Percentiles rank a stretch among this genome's conserved stretches.
Evolutionary conservation across 2,113 vertebrate species (phyloP).

Genomic region (Machaerirhynchus nigripectus): DNA sequence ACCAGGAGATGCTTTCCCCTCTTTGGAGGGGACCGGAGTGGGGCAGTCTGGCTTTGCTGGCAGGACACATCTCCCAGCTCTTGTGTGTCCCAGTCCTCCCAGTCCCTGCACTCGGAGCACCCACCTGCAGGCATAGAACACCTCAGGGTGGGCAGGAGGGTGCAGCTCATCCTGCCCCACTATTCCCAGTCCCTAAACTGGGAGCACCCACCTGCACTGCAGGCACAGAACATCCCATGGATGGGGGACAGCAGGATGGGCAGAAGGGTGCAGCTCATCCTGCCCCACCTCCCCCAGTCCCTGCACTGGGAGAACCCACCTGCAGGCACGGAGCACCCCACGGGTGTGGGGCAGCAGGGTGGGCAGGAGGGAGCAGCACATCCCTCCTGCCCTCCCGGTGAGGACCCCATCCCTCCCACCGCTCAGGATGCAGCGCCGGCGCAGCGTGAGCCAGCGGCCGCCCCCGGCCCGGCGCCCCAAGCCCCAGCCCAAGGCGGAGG

Average conservation of each 20-base stretch:
- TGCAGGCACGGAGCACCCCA: not conserved
- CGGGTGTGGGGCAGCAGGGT: accelerated
- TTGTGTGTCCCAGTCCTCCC: not conserved
- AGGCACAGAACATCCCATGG: not conserved
- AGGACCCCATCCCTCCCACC: accelerated
- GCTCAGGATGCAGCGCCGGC: constrained; percentile 84
- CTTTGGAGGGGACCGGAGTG: not conserved
- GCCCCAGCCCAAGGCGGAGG: constrained; percentile 68
- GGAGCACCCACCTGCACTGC: not conserved
- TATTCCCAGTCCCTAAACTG: not conserved
- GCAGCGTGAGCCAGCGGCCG: constrained; percentile 81
- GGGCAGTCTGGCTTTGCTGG: too few species aligned
- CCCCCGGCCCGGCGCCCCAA: constrained; percentile 82
- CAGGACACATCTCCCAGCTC: not conserved
- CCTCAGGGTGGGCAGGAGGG: accelerated
- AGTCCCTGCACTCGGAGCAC: not conserved
- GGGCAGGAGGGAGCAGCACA: not conserved
- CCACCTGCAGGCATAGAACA: not conserved
- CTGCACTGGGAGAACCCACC: not conserved
- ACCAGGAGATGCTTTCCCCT: not conserved
- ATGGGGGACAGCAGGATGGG: not conserved
- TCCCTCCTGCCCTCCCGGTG: accelerated
- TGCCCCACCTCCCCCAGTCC: not conserved
- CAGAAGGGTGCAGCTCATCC: too few species aligned
- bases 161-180: not conserved